Evolutionary conservation across 2,113 vertebrate species (phyloP), one percentile per base, ranked within the genome.

Genomic region (Nyctereutes procyonoides): DNA sequence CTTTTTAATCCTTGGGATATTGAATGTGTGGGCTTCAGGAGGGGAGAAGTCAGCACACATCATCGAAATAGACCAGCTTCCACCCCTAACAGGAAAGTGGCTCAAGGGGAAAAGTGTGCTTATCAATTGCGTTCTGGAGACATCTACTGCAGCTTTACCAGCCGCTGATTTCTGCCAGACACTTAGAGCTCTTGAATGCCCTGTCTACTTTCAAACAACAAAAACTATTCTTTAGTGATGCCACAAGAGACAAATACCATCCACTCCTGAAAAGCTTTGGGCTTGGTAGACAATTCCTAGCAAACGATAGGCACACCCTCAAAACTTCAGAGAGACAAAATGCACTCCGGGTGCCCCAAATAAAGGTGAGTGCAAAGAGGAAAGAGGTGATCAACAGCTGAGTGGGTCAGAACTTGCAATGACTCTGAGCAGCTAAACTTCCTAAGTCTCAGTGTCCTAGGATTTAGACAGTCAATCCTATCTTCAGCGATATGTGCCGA

Each of bases 11-110:
- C 90, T 96, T n/a, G 56, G 67, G 90, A 90, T 63, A 85, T 65
- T 62, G 53, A 87, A 32, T 71, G 65, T 63, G 76, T 55, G 43
- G 55, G 71, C 48, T 96, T 82, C 22, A 69, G 74, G 86, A 97
- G 12, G 7, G 43, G n/a, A 89, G 51, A 97, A 83, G 73, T 93
- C 67, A 92, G 60, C 22, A 92, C 94, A 60, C 35, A 96, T 65
- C 97, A 82, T 65, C 1, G n/a, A 96, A 97, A 97, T 93, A 96
- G 90, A 97, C 24, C 74, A 88, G 63, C 56, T 96, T 95, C 76
- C 35, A 81, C 48, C 62, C n/a, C 0, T 71, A 93, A 93, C 80
- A 88, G 83, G 32, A 84, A 90, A 88, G 63, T 93, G 58, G 63
- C 95, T 98, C 15, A 13, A 24, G 79, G 88, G 35, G 16, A 26